Evolutionary conservation across 2,113 vertebrate genomes (phyloP).

Genomic region (Cyanocitta stelleri): DNA sequence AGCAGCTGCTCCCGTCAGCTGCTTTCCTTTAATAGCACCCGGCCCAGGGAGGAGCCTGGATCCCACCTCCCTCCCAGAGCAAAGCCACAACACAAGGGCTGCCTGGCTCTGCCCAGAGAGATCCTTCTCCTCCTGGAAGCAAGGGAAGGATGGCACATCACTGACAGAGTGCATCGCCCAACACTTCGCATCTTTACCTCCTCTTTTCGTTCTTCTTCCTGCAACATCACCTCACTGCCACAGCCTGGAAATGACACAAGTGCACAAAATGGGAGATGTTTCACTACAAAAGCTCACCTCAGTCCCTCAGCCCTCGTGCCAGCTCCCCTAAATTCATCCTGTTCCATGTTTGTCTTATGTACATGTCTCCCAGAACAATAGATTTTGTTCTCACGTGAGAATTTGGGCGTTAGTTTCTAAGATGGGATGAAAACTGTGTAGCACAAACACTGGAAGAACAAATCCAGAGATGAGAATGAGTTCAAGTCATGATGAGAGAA

Average conservation of each 20-base stretch:
- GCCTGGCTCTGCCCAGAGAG: not conserved
- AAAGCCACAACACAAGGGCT: not conserved
- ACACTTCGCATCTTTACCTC: not conserved
- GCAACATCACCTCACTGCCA: fast-evolving
- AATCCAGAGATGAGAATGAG: not conserved
- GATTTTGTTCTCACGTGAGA: fast-evolving
- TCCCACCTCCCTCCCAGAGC: not conserved
- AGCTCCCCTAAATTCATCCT: not conserved
- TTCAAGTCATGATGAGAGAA: not conserved
- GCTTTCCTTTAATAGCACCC: conserved; percentile 59
- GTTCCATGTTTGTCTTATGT: fast-evolving
- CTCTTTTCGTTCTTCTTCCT: not conserved
- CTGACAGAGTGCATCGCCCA: fast-evolving
- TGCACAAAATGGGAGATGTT: fast-evolving
- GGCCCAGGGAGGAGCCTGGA: not conserved
- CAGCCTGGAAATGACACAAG: fast-evolving
- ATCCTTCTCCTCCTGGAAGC: not conserved
- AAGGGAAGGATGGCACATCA: not conserved
- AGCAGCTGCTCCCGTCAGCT: conserved; percentile 58
- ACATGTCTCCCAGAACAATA: fast-evolving
- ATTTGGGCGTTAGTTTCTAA: not conserved
- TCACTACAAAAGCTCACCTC: not conserved
- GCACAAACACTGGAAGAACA: not conserved
- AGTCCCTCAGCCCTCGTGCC: fast-evolving
- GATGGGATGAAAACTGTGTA: not conserved